phyloP scores from a whole-genome alignment of 1,140 invertebrate species.

The Drosophila lacteicornis region DNA sequence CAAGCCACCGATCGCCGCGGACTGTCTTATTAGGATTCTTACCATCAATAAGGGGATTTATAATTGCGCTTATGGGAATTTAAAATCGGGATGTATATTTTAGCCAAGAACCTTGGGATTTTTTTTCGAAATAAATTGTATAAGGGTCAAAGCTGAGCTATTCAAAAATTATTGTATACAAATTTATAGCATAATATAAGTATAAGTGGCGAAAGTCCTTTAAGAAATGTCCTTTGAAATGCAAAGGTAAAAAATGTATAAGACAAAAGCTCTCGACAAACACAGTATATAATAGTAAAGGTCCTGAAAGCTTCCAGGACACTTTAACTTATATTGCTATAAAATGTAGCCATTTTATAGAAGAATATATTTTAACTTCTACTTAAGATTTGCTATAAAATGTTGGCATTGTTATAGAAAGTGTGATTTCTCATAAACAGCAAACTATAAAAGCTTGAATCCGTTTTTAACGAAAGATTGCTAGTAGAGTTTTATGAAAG shows the following conservation, averaged over 20 bases:
- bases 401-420: not conserved
- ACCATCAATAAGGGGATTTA: no score
- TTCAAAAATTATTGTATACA: not conserved
- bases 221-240: not conserved
- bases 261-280: not conserved
- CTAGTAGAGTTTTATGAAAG: not conserved
- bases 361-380: not conserved
- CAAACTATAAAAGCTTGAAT: no score
- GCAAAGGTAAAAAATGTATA: not conserved
- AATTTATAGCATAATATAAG: not conserved
- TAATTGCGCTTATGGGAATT: no score
- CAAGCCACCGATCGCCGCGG: no score
- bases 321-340: not conserved
- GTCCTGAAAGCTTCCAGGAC: slow-evolving; percentile 4
- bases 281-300: not conserved
- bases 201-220: not conserved
- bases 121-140: not conserved
- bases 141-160: not conserved
- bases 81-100: no score
- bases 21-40: no score
- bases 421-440: no score
- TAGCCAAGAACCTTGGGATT: not conserved
- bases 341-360: not conserved
- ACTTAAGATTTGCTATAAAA: not conserved
- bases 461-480: slow-evolving; percentile 1